Evolutionary conservation across 2,113 vertebrate genomes (phyloP).

Genomic region (human): DNA sequence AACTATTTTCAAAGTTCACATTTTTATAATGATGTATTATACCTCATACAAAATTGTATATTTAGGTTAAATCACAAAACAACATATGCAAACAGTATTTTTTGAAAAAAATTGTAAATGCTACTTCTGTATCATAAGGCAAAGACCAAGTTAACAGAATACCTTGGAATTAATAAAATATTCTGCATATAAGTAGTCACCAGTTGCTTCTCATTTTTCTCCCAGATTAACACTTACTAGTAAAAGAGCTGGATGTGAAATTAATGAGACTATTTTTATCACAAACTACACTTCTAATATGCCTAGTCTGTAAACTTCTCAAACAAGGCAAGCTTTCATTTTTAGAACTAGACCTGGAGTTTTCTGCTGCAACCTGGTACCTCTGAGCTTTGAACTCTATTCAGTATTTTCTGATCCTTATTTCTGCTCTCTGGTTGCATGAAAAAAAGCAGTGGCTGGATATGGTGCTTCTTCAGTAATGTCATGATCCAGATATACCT

Average conservation of each 20-base stretch:
- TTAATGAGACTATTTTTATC: not conserved
- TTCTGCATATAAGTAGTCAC: not conserved
- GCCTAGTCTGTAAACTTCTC: not conserved
- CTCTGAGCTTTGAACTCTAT: not conserved
- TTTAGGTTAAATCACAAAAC: not conserved
- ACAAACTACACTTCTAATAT: not conserved
- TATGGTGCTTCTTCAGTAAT: not conserved
- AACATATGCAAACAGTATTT: not conserved
- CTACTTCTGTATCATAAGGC: not conserved
- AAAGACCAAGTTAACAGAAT: slow-evolving; percentile 5
- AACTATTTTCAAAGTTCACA: not conserved
- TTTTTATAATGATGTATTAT: not conserved
- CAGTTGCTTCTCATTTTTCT: not conserved
- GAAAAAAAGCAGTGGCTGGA: not conserved
- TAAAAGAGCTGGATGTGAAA: slow-evolving; percentile 12
- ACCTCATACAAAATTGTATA: not conserved
- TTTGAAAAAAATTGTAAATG: slow-evolving; percentile 14
- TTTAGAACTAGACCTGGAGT: not conserved
- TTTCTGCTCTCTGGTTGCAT: not conserved
- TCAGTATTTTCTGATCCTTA: not conserved
- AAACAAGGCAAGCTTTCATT: not conserved
- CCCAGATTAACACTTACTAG: not conserved
- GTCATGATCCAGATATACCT: not conserved
- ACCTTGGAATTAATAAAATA: slow-evolving; percentile 25
- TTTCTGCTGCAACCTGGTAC: not conserved